Conservation (phyloP, 2,888 invertebrate species). For the Taphrorychus bicolor region DNA sequence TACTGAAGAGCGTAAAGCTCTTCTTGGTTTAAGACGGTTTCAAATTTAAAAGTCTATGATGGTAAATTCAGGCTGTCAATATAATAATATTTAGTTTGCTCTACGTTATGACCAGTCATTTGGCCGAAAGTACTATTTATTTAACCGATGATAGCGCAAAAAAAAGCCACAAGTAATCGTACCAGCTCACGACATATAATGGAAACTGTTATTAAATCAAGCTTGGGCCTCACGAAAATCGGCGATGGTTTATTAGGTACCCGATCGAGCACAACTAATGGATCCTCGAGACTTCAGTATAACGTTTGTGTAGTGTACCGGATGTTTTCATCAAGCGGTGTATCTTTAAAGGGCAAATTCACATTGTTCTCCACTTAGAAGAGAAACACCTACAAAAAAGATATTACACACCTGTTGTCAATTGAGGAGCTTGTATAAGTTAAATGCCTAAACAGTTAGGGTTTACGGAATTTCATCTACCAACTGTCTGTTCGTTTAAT, state of each 20-base stretch:
- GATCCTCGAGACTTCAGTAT: neutral
- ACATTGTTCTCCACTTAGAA: neutral
- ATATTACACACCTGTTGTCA: neutral
- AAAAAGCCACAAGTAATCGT: slow-evolving; percentile 18
- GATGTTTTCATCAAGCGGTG: neutral
- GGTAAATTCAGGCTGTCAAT: neutral
- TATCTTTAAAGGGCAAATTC: neutral
- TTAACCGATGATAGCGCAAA: slow-evolving; percentile 19
- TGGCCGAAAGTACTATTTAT: slow-evolving; percentile 11
- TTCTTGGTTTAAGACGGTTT: neutral
- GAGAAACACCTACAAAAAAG: neutral
- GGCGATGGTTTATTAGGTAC: slow-evolving; percentile 22
- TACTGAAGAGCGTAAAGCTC: neutral
- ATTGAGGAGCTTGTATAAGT: neutral
- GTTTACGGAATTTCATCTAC: neutral
- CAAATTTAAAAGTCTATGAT: neutral
- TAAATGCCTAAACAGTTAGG: neutral
- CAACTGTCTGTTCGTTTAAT: neutral
- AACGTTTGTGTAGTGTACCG: neutral
- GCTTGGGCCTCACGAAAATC: slow-evolving; percentile 25
- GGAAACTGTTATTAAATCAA: slow-evolving; percentile 26
- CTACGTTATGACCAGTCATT: neutral
- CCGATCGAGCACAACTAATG: slow-evolving; percentile 27
- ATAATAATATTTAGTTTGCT: neutral
- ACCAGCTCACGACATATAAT: slow-evolving; percentile 17